Evolutionary conservation across 2,797 vertebrate species (phyloP).

Genomic region (Sebastes oblongus): DNA sequence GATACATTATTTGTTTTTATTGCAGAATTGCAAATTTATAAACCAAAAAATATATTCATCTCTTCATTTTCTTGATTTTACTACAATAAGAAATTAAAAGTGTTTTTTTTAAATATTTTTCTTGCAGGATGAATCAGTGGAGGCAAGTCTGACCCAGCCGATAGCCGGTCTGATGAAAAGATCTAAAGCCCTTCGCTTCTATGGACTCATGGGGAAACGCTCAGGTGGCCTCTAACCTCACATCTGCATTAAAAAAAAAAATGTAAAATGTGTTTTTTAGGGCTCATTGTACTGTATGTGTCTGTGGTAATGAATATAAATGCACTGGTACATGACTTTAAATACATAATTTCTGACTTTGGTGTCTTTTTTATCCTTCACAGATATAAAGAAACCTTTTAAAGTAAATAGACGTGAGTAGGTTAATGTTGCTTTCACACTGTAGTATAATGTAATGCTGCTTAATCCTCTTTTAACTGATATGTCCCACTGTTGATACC

Average conservation of each 20-base stretch:
- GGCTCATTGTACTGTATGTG: not conserved
- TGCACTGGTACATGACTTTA: not conserved
- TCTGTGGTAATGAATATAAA: not conserved
- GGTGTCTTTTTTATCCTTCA: not conserved
- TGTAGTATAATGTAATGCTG: too few species aligned
- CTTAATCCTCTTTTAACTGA: not conserved
- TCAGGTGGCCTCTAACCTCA: slow-evolving; percentile 59
- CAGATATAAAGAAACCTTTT: slow-evolving; percentile 67
- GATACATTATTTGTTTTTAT: not conserved
- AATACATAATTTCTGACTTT: not conserved
- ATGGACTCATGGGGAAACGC: slow-evolving; percentile 89
- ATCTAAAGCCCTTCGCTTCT: slow-evolving; percentile 85
- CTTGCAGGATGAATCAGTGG: slow-evolving; percentile 63
- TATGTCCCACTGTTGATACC: not conserved
- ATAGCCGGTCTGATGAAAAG: slow-evolving; percentile 79
- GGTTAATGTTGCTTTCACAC: not conserved
- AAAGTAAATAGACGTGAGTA: slow-evolving; percentile 77
- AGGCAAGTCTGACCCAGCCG: slow-evolving; percentile 50
- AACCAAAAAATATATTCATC: not conserved
- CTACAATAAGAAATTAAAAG: not conserved
- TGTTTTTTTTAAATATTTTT: not conserved
- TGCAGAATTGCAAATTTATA: not conserved
- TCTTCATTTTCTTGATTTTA: fast-evolving
- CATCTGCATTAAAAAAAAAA: not conserved
- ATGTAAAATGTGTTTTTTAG: not conserved